Evolutionary conservation across 2,888 invertebrate genomes (phyloP), one percentile per base, ranked within the genome.

Genomic region (Lithophane leautieri): DNA sequence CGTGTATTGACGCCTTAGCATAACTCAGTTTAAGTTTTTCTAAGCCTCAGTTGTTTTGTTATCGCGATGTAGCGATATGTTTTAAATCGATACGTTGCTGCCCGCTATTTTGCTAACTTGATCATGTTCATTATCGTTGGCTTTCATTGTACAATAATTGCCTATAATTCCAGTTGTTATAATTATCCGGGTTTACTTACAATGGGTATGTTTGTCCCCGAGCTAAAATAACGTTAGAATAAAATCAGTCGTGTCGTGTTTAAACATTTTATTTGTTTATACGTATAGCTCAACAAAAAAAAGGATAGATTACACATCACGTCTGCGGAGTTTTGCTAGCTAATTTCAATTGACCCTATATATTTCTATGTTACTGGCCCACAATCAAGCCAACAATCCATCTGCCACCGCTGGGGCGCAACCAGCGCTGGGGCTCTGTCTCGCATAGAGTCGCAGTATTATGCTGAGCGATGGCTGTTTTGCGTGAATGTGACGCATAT

Each of bases 51-150:
- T 86, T 82, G 84, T 83, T 80, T 85, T 71, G 78, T 86, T 84
- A 88, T 84, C 81, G 78, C 72, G 84, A 86, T 87, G 65, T 56
- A 34, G 61, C 80, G 86, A 86, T 89, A 86, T 60, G 54, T 76
- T 79, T 73, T 61, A 67, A 76, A 84, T 81, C 82, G 80, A 84
- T 80, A 84, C 34, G 44, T 81, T n/a, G 42, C n/a, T 50, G 75
- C 77, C 75, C 72, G 69, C 72, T 70, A 58, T 66, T 70, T 84
- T 52, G 56, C 62, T 60, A 70, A 86, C 75, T 73, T 60, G 62
- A 70, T 73, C 70, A 73, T 40, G 47, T 75, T 66, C 16, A 67
- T 40, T 62, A 76, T 78, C 34, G 65, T 40, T n/a, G n/a, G 19
- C 14, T 78, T 81, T 82, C 16, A 78, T 60, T 52, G 25, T 40